Percentiles rank a stretch among this genome's conserved stretches.
Evolutionary conservation across 1,140 invertebrate species (phyloP).

Genomic region (Ladona fulva): DNA sequence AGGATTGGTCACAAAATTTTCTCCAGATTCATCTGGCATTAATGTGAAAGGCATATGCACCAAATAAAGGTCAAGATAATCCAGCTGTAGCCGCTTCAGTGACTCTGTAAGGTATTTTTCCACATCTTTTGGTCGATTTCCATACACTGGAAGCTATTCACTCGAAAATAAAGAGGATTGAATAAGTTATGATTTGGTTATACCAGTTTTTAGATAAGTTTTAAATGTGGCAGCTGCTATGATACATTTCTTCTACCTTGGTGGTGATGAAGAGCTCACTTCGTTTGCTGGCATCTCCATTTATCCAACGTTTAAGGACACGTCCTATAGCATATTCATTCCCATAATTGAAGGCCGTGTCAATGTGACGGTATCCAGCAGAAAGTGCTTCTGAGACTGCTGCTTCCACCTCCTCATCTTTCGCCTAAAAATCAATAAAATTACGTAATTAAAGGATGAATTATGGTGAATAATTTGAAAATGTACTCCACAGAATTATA

Average conservation of each 20-base stretch:
- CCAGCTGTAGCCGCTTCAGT: conserved; percentile 31
- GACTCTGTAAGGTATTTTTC: conserved; percentile 31
- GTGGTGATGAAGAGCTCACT: conserved; percentile 45
- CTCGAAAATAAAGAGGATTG: conserved; percentile 10
- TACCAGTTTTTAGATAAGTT: conserved; percentile 37
- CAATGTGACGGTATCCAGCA: conserved; percentile 59
- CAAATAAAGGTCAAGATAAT: conserved; percentile 43
- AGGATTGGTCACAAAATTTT: conserved; percentile 24
- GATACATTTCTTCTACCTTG: conserved; percentile 38
- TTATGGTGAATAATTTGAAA: conserved; percentile 30
- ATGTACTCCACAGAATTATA: not conserved
- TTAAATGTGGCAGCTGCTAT: not conserved
- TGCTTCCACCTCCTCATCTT: conserved; percentile 44
- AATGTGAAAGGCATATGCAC: conserved; percentile 34
- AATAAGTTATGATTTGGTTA: no score
- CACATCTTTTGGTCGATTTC: conserved; percentile 20
- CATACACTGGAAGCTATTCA: conserved; percentile 21
- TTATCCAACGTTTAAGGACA: conserved; percentile 34
- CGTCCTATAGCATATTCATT: conserved; percentile 38
- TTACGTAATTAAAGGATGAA: not conserved
- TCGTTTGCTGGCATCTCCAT: conserved; percentile 32
- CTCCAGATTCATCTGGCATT: conserved; percentile 31
- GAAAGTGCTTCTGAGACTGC: conserved; percentile 57
- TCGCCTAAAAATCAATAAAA: conserved; percentile 28
- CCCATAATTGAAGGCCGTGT: conserved; percentile 53